Percentiles rank a stretch among this genome's conserved stretches.
Conservation (phyloP, 2,797 vertebrate species). For the Enteromius treurensis region DNA sequence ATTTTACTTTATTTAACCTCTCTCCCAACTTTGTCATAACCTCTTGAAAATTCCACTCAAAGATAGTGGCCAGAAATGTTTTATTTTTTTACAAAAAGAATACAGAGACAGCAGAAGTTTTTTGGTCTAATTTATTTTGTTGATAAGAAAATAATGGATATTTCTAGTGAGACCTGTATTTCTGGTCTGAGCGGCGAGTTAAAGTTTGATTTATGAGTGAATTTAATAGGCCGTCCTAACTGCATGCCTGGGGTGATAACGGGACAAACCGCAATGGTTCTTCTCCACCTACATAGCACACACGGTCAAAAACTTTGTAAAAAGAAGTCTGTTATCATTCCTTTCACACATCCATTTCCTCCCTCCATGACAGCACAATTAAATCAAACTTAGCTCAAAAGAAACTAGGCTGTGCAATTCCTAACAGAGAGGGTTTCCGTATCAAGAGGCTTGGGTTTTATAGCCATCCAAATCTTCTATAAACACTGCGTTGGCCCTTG, state of each 20-base stretch:
- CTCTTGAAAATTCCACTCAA: neutral
- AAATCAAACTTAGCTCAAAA: constrained; percentile 38
- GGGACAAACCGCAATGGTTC: neutral
- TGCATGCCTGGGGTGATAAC: constrained; percentile 11
- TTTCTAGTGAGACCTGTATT: neutral
- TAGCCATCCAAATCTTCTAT: constrained; percentile 31
- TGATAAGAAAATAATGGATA: neutral
- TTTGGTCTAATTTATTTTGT: neutral
- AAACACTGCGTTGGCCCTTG: constrained; percentile 23
- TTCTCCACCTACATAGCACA: neutral
- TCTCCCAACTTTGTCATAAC: neutral
- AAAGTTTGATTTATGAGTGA: constrained; percentile 19
- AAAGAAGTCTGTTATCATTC: constrained; percentile 30
- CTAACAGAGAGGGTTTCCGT: neutral
- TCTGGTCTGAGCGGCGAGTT: neutral
- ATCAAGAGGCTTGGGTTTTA: constrained; percentile 37
- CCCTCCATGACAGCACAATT: constrained; percentile 35
- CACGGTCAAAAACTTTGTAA: constrained; percentile 5
- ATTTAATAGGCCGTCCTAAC: constrained; percentile 9
- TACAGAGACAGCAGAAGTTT: neutral
- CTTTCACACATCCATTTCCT: constrained; percentile 35
- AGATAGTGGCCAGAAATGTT: neutral
- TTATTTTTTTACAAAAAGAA: neutral
- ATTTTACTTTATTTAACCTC: neutral
- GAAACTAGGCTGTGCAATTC: neutral